A percentile compares a stretch with the other conserved stretches of the same genome.
Evolutionary conservation across 2,888 invertebrate genomes (phyloP).

Genomic region (Steinernema carpocapsae): DNA sequence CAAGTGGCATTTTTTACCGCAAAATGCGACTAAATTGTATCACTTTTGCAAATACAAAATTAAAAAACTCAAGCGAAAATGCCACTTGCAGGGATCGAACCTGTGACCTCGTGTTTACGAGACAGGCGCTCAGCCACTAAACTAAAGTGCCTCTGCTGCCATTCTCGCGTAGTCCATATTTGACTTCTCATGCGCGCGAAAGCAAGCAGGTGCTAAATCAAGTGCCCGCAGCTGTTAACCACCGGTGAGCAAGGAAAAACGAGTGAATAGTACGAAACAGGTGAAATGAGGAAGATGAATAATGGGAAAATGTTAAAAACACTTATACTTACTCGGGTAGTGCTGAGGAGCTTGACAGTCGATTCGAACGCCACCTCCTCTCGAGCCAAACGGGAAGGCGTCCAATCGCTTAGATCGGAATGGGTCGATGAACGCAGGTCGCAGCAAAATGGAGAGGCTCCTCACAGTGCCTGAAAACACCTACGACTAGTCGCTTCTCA

Average conservation of each 20-base stretch:
- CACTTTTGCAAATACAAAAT: no score
- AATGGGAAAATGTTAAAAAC: background rate
- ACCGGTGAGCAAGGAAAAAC: background rate
- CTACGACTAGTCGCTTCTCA: background rate
- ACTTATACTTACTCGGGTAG: constrained; percentile 61
- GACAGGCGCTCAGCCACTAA: no score
- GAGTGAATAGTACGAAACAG: background rate
- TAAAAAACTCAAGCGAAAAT: no score
- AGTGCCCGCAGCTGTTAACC: no score
- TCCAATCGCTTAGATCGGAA: constrained; percentile 53
- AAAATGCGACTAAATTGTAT: no score
- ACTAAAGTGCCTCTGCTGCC: no score
- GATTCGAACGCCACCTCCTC: constrained; percentile 57
- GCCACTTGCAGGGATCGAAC: no score
- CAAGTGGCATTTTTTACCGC: constrained; percentile 24
- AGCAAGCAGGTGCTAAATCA: no score
- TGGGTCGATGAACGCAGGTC: constrained; percentile 55
- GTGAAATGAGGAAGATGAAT: background rate
- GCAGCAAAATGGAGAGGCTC: constrained; percentile 43
- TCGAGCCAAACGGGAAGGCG: constrained; percentile 53
- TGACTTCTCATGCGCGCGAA: no score
- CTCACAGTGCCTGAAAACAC: constrained; percentile 47
- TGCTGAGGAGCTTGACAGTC: constrained; percentile 64
- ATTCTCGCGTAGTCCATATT: no score
- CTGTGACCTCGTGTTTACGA: no score